Conservation (phyloP, 2,113 vertebrate species). For the Corynorhinus townsendii region DNA sequence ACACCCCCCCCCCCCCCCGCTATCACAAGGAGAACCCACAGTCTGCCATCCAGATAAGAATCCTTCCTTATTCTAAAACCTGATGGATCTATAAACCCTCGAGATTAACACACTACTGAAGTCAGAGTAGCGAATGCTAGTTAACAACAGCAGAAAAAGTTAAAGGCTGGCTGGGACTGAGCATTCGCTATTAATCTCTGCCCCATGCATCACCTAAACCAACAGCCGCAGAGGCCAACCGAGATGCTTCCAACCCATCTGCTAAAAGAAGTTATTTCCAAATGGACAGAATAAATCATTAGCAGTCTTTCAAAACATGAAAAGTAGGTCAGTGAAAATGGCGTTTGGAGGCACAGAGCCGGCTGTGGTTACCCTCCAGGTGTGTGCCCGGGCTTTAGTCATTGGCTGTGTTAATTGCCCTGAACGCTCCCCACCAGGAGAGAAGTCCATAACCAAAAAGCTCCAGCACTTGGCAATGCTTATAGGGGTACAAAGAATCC, state of each 20-base stretch:
- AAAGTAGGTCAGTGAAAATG: not conserved
- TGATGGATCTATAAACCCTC: not conserved
- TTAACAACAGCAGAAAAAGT: not conserved
- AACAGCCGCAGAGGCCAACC: not conserved
- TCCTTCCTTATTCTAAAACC: not conserved
- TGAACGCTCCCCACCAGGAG: not conserved
- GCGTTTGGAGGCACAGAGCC: not conserved
- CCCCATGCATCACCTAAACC: not conserved
- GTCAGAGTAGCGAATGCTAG: not conserved
- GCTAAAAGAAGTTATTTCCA: not conserved
- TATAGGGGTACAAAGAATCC: slow-evolving; percentile 53
- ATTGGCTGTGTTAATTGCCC: not conserved
- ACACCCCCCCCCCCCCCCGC: not conserved
- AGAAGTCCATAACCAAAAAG: not conserved
- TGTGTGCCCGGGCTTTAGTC: slow-evolving; percentile 6
- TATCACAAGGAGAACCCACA: not conserved
- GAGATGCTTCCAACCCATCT: not conserved
- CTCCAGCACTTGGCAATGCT: slow-evolving; percentile 24
- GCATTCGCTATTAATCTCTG: not conserved
- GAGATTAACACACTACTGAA: not conserved
- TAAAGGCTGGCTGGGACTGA: not conserved
- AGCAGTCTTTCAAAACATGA: not conserved
- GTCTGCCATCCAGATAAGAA: not conserved
- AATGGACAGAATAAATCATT: not conserved
- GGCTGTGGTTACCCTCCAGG: slow-evolving; percentile 10